A percentile compares a stretch with the other conserved stretches of the same genome.
These are phyloP conservation scores for Danio tinwini DNA, from an alignment of 2,797 vertebrate genomes.

Conservation along the genomic window DNA sequence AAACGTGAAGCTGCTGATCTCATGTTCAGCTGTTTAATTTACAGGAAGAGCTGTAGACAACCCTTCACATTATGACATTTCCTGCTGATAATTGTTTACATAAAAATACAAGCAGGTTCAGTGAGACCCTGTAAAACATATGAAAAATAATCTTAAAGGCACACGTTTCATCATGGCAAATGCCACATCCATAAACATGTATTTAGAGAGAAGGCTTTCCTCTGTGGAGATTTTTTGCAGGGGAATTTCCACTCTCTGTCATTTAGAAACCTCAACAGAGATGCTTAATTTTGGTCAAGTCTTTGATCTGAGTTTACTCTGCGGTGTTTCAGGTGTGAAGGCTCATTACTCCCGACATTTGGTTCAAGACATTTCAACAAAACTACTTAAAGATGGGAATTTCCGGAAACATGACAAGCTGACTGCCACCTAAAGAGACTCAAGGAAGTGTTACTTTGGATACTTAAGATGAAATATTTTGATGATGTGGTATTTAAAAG, in stretches of 20 bases:
- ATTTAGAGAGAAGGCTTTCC: slow-evolving; percentile 7
- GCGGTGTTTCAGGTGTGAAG: slow-evolving; percentile 59
- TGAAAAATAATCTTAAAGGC: slow-evolving; percentile 8
- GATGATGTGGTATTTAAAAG: slow-evolving; percentile 1
- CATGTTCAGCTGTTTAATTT: no score
- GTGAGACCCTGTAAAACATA: neutral
- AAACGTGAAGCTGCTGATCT: no score
- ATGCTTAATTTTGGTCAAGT: slow-evolving; percentile 65
- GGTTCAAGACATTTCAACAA: slow-evolving; percentile 9
- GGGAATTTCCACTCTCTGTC: slow-evolving; percentile 65
- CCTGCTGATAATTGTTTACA: slow-evolving; percentile 19
- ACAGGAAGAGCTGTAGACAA: neutral
- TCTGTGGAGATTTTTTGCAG: slow-evolving; percentile 13
- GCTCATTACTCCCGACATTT: slow-evolving; percentile 61
- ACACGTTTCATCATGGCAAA: slow-evolving; percentile 22
- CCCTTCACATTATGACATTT: slow-evolving; percentile 17
- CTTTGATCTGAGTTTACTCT: slow-evolving; percentile 63
- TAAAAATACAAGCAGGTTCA: neutral
- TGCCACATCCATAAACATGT: slow-evolving; percentile 11
- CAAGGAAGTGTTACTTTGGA: neutral
- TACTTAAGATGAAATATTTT: slow-evolving; percentile 8
- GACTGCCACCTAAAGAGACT: neutral
- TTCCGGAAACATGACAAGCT: slow-evolving; percentile 7
- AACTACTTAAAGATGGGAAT: slow-evolving; percentile 31
- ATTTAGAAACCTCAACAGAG: slow-evolving; percentile 61